Evolutionary conservation across 2,113 vertebrate genomes (phyloP), one percentile per base, ranked within the genome.

Genomic region (Hippocampus comes): DNA sequence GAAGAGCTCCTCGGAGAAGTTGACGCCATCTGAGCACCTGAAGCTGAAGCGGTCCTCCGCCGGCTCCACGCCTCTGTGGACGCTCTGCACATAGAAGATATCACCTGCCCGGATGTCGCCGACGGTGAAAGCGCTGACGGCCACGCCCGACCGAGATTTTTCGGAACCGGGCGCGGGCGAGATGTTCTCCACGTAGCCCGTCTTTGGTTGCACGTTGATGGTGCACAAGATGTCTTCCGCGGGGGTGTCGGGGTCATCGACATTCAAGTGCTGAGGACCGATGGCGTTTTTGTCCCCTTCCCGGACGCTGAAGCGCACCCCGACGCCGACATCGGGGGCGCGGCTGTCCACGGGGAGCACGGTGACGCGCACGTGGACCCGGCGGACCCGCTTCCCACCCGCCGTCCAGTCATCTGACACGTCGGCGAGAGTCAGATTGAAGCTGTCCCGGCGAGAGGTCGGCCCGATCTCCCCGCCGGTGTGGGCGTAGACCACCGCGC

Each of bases 141-240:
- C 95, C 56, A 90, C 66, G 38, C 97, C 96, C 61, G 94, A 94
- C 82, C 95, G 92, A 18, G 96, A 97, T 83, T 96, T 98, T 82
- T 99, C 97, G 57, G 97, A 99, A 70, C 97, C 97, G n/a, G 95
- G 95, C 2, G 95, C 95, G 20, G 97, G 97, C 61, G 97, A 97
- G 75, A 97, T 94, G 83, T 98, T 98, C 80, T 98, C 96, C 48
- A 97, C 79, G 15, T 97, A 98, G 20, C 96, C 97, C 3, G 93
- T 94, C 0, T 90, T 84, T 0, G 96, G 95, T 77, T 98, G 97
- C 68, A 93, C 90, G 49, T 96, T 81, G 78, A 99, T 94, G 2
- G 94, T 98, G 87, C 96, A 99, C 34, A 98, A 90, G 77, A 99
- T 92, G 79, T 97, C 96, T 75, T 96, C 95, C 0, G 71, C 86